Base-by-base conservation (phyloP, 2,888 invertebrate species). In the Habrosyne pyritoides region DNA sequence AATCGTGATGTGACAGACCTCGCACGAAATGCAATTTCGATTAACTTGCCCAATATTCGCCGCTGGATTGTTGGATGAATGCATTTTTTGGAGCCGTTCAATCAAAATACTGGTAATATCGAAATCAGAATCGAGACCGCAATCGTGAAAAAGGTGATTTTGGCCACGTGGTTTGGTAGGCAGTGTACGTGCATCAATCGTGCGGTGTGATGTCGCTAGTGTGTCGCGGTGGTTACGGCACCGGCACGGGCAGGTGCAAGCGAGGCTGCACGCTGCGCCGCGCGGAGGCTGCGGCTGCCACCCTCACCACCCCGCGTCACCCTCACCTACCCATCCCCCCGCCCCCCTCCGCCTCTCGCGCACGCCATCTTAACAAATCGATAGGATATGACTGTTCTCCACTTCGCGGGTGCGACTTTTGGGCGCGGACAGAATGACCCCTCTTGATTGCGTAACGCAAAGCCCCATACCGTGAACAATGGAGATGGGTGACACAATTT, bases 381-480 rank as follows among this genome's bases (percentile, higher is more conserved):
- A 93, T 93, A 93, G 93, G 91, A 93, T 93, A 92, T 93, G 92
- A 93, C 91, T 92, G 90, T 91, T 91, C 92, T 91, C 90, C 86
- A 89, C 87, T 87, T 88, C 87, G 88, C 89, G 89, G 83, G 84
- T 86, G 83, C 86, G 86, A 90, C 90, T 89, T 91, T 92, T 86
- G 89, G 91, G 89, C 82, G 89, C 86, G 86, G 87, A 86, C 87
- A 77, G 81, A 86, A 84, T 90, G 90, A 91, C 89, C 90, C 87
- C 83, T 80, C 83, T 84, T 83, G 83, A 85, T 88, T 88, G 83
- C 84, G 83, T 84, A 84, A 85, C 79, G 75, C 77, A 75, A 79
- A 79, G 42, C 42, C 14, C 24, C 24, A 71, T 75, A 55, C 73
- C 64, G 66, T 67, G 73, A 78, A 86, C 81, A 82, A 80, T 77